Evolutionary conservation across 2,888 invertebrate genomes (phyloP), one percentile per base, ranked within the genome.

Genomic region (Drosophila affinis): DNA sequence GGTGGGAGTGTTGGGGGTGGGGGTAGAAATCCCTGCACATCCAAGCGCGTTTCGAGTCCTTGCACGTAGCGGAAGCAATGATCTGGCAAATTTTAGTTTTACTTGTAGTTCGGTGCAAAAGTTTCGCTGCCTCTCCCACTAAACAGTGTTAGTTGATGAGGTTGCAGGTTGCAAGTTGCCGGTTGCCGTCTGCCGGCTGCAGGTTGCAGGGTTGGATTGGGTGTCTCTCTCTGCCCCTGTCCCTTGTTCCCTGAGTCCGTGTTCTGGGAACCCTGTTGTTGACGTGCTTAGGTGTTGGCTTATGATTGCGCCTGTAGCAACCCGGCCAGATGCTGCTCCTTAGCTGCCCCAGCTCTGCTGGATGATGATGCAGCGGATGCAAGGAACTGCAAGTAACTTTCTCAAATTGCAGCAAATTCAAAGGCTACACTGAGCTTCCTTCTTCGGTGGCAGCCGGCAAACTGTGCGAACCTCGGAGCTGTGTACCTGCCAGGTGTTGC

Each of bases 281-380:
- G 87, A 87, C 83, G 87, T 84, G 83, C 87, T 84, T 84, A 87
- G 83, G 83, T 84, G 87, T 84, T 83, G 81, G 83, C 87, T 84
- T 84, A 84, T 84, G 83, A 84, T 84, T 87, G 83, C 81, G 75
- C 81, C 79, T 75, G 72, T 68, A 78, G 81, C 84, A 73, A 29
- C 62, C 57, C 46, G 56, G 63, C 55, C 77, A 72, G 72, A 64
- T 80, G 76, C 78, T 53, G 44, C 60, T 47, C 56, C 51, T 51
- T 51, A 48, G 68, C 62, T 58, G 63, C 27, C 53, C n/a, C 72
- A 48, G 62, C 72, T 61, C n/a, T 63, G 62, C 71, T n/a, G 54
- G 18, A 57, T 9, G 71, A 69, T 83, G 78, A 24, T 24, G 24
- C 81, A 82, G 81, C 82, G 86, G 77, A n/a, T 39, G 39, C 39